phyloP scores from a whole-genome alignment of 2,113 vertebrate species.

The Sciurus niger region DNA sequence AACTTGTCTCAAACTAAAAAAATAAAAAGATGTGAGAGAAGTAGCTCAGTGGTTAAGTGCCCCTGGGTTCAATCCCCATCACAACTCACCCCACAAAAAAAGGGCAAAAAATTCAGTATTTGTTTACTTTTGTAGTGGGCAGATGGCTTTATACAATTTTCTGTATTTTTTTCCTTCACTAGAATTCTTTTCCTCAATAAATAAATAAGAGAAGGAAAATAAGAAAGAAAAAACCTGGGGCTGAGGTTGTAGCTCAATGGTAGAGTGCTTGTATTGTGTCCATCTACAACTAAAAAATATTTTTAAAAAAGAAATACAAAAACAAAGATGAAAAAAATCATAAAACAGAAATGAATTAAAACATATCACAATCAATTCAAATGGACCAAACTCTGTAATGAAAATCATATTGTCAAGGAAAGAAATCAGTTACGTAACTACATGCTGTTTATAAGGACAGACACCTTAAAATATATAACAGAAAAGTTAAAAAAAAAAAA shows the following conservation, averaged over 20 bases:
- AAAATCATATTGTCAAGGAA: neutral
- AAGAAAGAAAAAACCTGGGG: neutral
- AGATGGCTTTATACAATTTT: neutral
- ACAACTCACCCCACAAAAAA: too few relatives aligned
- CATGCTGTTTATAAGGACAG: neutral
- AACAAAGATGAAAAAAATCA: neutral
- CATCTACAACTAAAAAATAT: too few relatives aligned
- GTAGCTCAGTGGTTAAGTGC: too few relatives aligned
- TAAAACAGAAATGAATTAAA: neutral
- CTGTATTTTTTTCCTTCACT: neutral
- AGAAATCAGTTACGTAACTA: neutral
- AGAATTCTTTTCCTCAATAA: neutral
- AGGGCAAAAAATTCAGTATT: neutral
- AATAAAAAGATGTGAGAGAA: too few relatives aligned
- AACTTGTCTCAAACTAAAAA: too few relatives aligned
- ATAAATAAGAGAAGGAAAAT: neutral
- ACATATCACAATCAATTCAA: neutral
- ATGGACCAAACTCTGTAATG: neutral
- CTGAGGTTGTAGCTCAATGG: too few relatives aligned
- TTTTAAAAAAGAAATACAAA: too few relatives aligned
- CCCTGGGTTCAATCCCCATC: too few relatives aligned
- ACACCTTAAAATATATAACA: neutral
- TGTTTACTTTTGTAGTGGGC: neutral
- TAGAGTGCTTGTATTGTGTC: too few relatives aligned
- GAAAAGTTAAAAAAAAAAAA: conserved; percentile 7